Conservation (phyloP, 2,888 invertebrate species). For the Drosophila melanosoma region DNA sequence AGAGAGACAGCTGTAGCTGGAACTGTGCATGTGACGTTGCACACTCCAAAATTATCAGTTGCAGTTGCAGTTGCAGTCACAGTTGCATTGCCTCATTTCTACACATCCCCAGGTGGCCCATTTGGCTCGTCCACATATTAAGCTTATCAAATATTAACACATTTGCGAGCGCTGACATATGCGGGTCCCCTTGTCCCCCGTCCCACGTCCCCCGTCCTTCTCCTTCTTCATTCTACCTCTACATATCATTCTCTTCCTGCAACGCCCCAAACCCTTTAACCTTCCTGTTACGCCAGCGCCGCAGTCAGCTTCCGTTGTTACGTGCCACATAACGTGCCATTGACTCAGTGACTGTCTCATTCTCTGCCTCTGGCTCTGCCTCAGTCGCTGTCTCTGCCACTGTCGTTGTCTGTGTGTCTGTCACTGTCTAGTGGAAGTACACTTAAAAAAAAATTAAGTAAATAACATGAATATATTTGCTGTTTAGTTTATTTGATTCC, state of each 20-base stretch:
- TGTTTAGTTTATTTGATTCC: background rate
- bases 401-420: background rate
- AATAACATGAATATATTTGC: background rate
- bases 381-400: conserved; percentile 7
- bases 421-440: background rate
- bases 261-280: background rate
- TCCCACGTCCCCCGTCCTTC: background rate
- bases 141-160: conserved; percentile 81
- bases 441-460: background rate
- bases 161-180: conserved; percentile 74
- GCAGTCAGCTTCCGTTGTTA: conserved; percentile 71
- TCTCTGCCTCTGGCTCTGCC: background rate
- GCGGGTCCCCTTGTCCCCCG: conserved; percentile 42
- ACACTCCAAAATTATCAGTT: conserved; percentile 21
- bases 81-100: conserved; percentile 16
- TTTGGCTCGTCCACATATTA: conserved; percentile 69
- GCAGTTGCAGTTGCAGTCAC: conserved; percentile 11
- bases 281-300: conserved; percentile 54
- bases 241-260: background rate
- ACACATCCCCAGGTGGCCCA: conserved; percentile 40
- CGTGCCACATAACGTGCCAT: conserved; percentile 51
- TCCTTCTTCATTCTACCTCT: background rate
- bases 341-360: background rate
- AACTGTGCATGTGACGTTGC: conserved; percentile 48
- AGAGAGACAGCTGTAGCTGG: background rate